Percentiles rank a stretch among this genome's conserved stretches.
phyloP scores from a whole-genome alignment of 2,797 vertebrate species.

The Silurus lanzhouensis region DNA sequence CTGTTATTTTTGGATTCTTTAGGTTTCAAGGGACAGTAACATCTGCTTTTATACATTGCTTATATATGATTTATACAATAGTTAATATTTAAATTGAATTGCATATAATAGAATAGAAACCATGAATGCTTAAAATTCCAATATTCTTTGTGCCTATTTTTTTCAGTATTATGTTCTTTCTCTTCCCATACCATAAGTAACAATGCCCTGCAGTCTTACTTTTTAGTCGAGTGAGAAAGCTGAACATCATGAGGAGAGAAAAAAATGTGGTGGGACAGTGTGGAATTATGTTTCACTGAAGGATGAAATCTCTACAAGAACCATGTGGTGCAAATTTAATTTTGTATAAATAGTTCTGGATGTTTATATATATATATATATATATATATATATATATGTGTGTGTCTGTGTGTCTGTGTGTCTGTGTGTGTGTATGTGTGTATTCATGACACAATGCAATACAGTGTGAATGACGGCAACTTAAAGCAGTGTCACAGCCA shows the following conservation, averaged over 20 bases:
- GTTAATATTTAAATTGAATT: too few species aligned
- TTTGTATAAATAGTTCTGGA: not conserved
- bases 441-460: not conserved
- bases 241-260: slow-evolving; percentile 18
- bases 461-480: not conserved
- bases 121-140: not conserved
- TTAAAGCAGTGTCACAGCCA: not conserved
- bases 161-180: not conserved
- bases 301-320: slow-evolving; percentile 36
- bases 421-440: not conserved
- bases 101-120: not conserved
- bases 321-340: slow-evolving; percentile 21
- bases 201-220: not conserved
- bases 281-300: slow-evolving; percentile 27
- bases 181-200: slow-evolving; percentile 18
- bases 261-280: slow-evolving; percentile 41
- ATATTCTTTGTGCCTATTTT: not conserved
- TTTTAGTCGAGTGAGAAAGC: slow-evolving; percentile 13
- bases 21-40: not conserved
- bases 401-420: not conserved
- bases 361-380: not conserved
- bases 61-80: not conserved
- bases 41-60: not conserved
- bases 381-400: too few species aligned
- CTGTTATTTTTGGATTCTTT: slow-evolving; percentile 3